Evolutionary conservation across 2,888 invertebrate genomes (phyloP).

Genomic region (Zaprionus lineosus): DNA sequence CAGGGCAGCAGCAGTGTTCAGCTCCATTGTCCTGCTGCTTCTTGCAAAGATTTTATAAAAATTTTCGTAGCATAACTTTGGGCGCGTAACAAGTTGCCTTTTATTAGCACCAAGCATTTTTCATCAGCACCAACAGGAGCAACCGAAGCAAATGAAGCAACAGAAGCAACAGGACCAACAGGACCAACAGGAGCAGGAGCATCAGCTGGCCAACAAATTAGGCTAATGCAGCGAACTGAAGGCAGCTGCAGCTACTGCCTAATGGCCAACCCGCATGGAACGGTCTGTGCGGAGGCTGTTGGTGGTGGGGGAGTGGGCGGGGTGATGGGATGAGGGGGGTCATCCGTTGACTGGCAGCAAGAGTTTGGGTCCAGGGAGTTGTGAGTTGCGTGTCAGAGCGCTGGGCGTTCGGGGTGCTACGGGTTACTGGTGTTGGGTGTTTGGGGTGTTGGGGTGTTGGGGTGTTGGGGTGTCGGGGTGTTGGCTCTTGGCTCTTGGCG

Average conservation of each 20-base stretch:
- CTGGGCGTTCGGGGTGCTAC: too few relatives aligned
- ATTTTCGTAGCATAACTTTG: constrained; percentile 65
- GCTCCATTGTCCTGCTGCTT: constrained; percentile 9
- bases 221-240: constrained; percentile 58
- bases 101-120: constrained; percentile 54
- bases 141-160: too few relatives aligned
- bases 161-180: too few relatives aligned
- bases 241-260: constrained; percentile 64
- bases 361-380: constrained; percentile 1
- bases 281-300: not conserved
- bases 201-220: constrained; percentile 68
- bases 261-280: constrained; percentile 13
- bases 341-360: not conserved
- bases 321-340: not conserved
- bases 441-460: too few relatives aligned
- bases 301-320: not conserved
- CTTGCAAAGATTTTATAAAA: constrained; percentile 42
- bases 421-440: too few relatives aligned
- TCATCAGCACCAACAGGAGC: constrained; percentile 28
- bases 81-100: constrained; percentile 69
- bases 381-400: too few relatives aligned
- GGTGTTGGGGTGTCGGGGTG: too few relatives aligned
- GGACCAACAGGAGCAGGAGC: too few relatives aligned
- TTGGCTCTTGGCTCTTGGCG: too few relatives aligned
- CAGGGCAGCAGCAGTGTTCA: constrained; percentile 24